Base-by-base conservation (phyloP, 2,888 invertebrate species). In the Chouioia cunea region DNA sequence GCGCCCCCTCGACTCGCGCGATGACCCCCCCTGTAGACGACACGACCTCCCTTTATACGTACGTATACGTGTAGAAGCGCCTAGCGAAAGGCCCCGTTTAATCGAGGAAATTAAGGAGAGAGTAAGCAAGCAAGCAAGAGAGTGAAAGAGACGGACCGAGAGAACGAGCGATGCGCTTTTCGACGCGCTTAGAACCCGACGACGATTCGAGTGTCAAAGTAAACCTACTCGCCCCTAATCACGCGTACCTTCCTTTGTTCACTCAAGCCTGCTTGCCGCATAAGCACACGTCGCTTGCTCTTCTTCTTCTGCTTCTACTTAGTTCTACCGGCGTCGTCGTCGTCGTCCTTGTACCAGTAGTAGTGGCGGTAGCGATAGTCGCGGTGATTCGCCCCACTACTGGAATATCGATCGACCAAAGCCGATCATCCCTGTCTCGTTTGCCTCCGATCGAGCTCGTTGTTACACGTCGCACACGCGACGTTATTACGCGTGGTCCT, bases 101-200 rank as follows among this genome's bases (percentile, higher is more conserved):
- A 78, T 76, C 77, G 78, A 75, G 76, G 79, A 80, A 78, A 81
- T 81, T 77, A 77, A 75, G 70, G 57, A 52, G 58, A n/a, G n/a
- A 36, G 36, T 12, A 10, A 36, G 36, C 36, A 12, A 36, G 27
- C 27, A 6, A 27, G 27, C 3, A 65, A 47, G 53, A 47, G 23
- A 23, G 50, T 63, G 56, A 43, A 47, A 44, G 18, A 67, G 57
- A 27, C 22, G 36, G 4, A 18, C 22, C 47, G 8, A 23, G 18
- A 23, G 18, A 15, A n/a, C 57, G 56, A 4, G 65, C 65, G 71
- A 71, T 73, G 73, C 73, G 70, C 73, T 73, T 73, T 73, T 73
- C 36, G 70, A 3, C 18, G 20, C 36, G 46, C 27, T n/a, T 23
- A 8, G 27, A 18, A 4, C 36, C 20, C 54, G 16, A 52, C 60